These are phyloP conservation scores for Drosophila virilis DNA, from an alignment of 1,140 invertebrate species.

Conservation along the genomic window DNA sequence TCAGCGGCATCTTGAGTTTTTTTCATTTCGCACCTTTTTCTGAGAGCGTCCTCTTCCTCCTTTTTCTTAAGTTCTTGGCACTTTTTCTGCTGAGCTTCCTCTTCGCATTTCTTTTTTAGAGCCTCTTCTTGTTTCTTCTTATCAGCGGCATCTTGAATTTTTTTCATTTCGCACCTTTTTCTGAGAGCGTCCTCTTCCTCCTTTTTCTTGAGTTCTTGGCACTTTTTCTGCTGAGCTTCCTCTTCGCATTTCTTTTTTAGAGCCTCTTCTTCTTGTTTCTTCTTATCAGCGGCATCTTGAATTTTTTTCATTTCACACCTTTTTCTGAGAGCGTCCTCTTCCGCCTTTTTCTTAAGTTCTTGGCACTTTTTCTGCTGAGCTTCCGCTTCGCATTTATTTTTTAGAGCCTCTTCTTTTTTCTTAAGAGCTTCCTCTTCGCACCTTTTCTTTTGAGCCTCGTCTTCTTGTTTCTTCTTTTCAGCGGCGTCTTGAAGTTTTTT, in stretches of 20 bases:
- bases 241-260: constrained; percentile 1
- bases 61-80: background rate
- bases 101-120: background rate
- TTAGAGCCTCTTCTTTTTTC: background rate
- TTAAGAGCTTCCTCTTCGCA: background rate
- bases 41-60: background rate
- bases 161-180: too few species aligned
- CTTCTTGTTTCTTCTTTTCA: background rate
- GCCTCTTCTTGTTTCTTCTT: too few species aligned
- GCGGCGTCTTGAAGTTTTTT: background rate
- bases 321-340: background rate
- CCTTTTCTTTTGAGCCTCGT: background rate
- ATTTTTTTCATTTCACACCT: background rate
- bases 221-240: too few species aligned
- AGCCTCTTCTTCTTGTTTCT: background rate
- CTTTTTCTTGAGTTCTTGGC: too few species aligned
- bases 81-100: background rate
- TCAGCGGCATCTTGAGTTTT: background rate
- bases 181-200: too few species aligned
- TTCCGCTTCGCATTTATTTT: background rate
- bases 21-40: background rate
- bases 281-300: background rate
- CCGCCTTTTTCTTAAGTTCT: background rate
- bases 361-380: background rate
- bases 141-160: too few species aligned